Evolutionary conservation across 2,888 invertebrate genomes (phyloP).

Genomic region (Ophonus ardosiacus): DNA sequence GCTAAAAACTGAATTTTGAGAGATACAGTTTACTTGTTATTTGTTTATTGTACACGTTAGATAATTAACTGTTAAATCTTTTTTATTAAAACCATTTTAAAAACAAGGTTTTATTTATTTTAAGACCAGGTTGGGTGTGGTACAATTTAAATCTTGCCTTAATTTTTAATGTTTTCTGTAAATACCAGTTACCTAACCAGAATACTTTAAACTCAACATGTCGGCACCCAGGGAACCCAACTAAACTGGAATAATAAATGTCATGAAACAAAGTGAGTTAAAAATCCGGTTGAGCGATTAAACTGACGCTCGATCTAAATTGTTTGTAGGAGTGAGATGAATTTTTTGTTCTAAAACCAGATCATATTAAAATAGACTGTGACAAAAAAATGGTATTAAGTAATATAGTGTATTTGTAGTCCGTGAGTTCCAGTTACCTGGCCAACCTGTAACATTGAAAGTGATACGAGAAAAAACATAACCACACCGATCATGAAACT

Average conservation of each 20-base stretch:
- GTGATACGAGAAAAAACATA: conserved; percentile 19
- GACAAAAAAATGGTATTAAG: conserved; percentile 15
- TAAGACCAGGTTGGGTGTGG: neutral
- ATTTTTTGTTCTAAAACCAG: conserved; percentile 22
- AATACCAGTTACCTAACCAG: conserved; percentile 32
- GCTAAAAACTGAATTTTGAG: too few species aligned
- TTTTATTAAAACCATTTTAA: neutral
- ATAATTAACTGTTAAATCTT: neutral
- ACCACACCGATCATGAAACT: conserved; percentile 12
- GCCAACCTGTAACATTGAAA: conserved; percentile 26
- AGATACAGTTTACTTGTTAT: too few species aligned
- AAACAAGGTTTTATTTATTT: neutral
- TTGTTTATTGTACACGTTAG: too few species aligned
- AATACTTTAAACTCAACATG: conserved; percentile 4
- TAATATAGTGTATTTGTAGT: conserved; percentile 17
- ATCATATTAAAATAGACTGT: conserved; percentile 7
- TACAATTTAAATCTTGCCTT: neutral
- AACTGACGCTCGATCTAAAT: conserved; percentile 9
- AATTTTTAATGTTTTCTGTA: conserved; percentile 3
- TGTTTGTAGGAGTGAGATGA: conserved; percentile 19
- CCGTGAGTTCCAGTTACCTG: conserved; percentile 31
- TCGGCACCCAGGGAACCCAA: neutral
- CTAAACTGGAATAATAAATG: conserved; percentile 31
- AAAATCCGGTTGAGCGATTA: conserved; percentile 15
- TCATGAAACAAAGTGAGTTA: neutral